Percentiles rank a stretch among this genome's conserved stretches.
Evolutionary conservation across 2,888 invertebrate genomes (phyloP).

Genomic region (Prenolepis imparis): DNA sequence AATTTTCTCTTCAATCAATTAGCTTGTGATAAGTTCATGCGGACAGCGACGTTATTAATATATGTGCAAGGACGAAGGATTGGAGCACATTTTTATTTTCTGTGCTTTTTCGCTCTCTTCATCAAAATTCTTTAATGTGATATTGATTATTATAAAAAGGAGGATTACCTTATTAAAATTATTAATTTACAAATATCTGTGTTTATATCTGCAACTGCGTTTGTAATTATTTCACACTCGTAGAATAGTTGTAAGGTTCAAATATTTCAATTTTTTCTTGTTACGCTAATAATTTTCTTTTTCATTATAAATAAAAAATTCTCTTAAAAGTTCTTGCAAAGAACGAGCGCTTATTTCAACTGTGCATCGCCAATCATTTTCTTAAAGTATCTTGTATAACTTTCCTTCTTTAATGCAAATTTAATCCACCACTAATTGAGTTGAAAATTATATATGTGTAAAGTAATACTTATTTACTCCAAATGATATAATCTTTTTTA

Average conservation of each 20-base stretch:
- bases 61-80: background rate
- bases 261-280: background rate
- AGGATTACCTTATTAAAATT: background rate
- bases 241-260: background rate
- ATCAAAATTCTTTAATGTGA: background rate
- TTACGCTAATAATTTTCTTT: background rate
- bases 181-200: background rate
- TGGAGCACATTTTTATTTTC: background rate
- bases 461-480: background rate
- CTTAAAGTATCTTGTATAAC: background rate
- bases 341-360: background rate
- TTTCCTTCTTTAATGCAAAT: background rate
- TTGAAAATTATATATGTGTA: background rate
- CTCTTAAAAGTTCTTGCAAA: slow-evolving; percentile 3
- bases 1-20: background rate
- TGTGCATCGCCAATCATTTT: background rate
- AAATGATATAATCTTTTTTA: background rate
- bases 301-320: background rate
- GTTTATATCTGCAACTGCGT: background rate
- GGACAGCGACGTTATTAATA: background rate
- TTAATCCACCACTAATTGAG: background rate
- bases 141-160: background rate
- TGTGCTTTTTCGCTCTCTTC: background rate
- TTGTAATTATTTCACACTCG: background rate
- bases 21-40: background rate